Evolutionary conservation across 1,140 invertebrate genomes (phyloP), one percentile per base, ranked within the genome.

Genomic region (Lysiphlebus fabarum): DNA sequence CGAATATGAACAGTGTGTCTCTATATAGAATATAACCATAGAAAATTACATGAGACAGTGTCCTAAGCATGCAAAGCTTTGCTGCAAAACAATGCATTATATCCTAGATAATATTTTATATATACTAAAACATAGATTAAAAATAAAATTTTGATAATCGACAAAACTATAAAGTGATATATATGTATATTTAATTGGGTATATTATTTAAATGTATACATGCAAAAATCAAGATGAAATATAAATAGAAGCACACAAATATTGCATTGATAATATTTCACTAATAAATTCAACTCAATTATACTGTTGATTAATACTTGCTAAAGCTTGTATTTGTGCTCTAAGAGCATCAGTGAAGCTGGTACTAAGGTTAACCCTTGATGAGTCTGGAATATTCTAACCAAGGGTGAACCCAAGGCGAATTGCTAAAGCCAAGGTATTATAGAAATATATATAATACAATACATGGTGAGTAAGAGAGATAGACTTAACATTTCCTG

Each of bases 311-410:
- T 51, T 36, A 51, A 51, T 51, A 51, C 38, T n/a, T n/a, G n/a
- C n/a, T 51, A 33, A 51, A 51, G 49, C 38, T 36, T 7, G 11
- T 36, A 7, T 11, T 37, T 51, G 33, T 36, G 8, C n/a, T 11
- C 48, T 9, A 38, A 38, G 49, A 51, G 49, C 36, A 37, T 36
- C 17, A 26, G 17, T 26, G 17, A 51, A 51, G 49, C 40, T 41
- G 53, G 49, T 64, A 60, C 67, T 70, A 66, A 66, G 65, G 56
- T 65, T 65, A 66, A 56, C 60, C 57, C 62, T 69, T 71, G 67
- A 70, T 70, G 70, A 71, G 63, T 60, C 59, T 40, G 58, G 61
- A 63, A 56, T 64, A 70, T 62, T 56, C 63, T 62, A 60, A 60
- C 47, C 53, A 7, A 58, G 62, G 59, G 57, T 40, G 57, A 58